Evolutionary conservation across 2,113 vertebrate species (phyloP), one percentile per base, ranked within the genome.

Genomic region (Falcunculus frontatus): DNA sequence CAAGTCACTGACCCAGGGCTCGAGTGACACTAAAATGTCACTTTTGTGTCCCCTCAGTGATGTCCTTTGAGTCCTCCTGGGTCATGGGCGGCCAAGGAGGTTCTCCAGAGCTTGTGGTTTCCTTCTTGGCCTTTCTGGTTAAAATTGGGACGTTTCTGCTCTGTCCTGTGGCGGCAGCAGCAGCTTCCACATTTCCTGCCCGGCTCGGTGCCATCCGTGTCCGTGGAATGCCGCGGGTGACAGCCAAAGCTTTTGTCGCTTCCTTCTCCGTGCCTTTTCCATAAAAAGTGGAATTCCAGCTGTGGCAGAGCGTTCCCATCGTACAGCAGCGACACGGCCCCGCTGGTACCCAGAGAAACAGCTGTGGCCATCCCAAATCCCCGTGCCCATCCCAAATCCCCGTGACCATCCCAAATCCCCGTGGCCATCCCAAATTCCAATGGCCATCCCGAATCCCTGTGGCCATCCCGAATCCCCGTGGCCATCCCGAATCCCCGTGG

Each of bases 261-360:
- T 75, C 44, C 26, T 56, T n/a, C 63, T 37, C 46, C 3, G 6
- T 16, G 63, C 49, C 47, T 37, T 76, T 72, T 50, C 11, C 25
- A 8, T 57, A 22, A 6, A 30, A 26, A 23, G 15, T 21, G 2
- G 2, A 9, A 44, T 68, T 74, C 55, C 32, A 18, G 3, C 39
- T 4, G 1, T 4, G n/a, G 53, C 49, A 19, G 37, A 68, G 25
- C 1, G 0, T 33, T 46, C 27, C 32, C 20, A 9, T 73, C 1
- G 0, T 3, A 15, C 10, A 6, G 78, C 50, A 47, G 1, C 7
- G 1, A 5, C 37, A 12, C 5, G 3, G 57, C 35, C 25, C 26
- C 53, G 2, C 19, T 21, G 46, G 21, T 21, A 10, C 46, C n/a
- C 8, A 9, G 55, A 32, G 68, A 22, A 35, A 47, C 37, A n/a